Base-by-base conservation (phyloP, 2,113 vertebrate species). In the Sylvia atricapilla region DNA sequence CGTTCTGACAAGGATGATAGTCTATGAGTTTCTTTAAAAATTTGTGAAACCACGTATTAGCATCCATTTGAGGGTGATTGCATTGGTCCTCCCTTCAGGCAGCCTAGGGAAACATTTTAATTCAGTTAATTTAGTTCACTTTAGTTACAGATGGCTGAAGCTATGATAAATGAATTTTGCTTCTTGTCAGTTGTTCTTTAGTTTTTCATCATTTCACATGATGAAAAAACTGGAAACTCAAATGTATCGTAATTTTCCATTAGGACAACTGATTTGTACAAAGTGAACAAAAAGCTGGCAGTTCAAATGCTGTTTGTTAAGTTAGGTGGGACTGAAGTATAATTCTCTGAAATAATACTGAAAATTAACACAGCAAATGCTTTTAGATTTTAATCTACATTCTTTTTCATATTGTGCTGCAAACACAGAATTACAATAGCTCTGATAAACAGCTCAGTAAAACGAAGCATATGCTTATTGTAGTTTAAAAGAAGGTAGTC, bases 111-210 rank as follows among this genome's bases (percentile, higher is more conserved):
- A 91, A 64, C 67, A 62, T 56, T 89, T 91, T 81, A 84, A 86
- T 88, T 93, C 37, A 39, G 55, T 89, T 87, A 89, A 81, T 89
- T 95, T 94, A 35, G 60, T 78, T 93, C 60, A 27, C 30, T 91
- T 87, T 55, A 84, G 47, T 89, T 94, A 69, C 69, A 84, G 84
- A 75, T 87, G 81, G 35, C 47, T 94, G 56, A 78, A 87, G 11
- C 59, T 50, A 69, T 70, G 60, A 70, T 30, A 84, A 95, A 69
- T 89, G 6, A 76, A 53, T 89, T 91, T 94, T 87, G n/a, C 27
- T 15, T 80, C 59, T 56, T 85, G 22, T 69, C 68, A 69, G 58
- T 77, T 92, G 60, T n/a, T 94, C 60, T 58, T 60, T 44, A 70
- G 68, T 83, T n/a, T n/a, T n/a, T n/a, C n/a, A n/a, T n/a, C 53